phyloP scores from a whole-genome alignment of 2,113 vertebrate genomes.

The Crotalus horridus region DNA sequence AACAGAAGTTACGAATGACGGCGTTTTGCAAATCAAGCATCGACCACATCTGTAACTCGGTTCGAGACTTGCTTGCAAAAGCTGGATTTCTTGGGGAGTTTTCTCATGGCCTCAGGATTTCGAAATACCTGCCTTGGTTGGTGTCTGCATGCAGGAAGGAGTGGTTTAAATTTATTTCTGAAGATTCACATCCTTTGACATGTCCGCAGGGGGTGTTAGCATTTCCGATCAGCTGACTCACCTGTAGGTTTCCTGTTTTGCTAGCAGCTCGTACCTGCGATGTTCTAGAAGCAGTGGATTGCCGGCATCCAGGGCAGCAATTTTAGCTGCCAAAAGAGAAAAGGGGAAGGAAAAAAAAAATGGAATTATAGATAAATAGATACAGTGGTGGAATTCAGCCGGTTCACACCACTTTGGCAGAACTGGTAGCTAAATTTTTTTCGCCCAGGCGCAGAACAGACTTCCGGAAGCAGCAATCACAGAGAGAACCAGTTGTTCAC shows the following conservation, averaged over 20 bases:
- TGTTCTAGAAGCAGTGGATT: neutral
- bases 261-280: neutral
- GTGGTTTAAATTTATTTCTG: neutral
- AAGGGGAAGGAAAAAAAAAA: fast-evolving
- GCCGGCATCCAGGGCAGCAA: neutral
- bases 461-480: no score
- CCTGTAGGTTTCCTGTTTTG: neutral
- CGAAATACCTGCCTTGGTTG: neutral
- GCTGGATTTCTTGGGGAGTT: no score
- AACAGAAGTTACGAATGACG: neutral
- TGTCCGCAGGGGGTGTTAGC: neutral
- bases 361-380: neutral
- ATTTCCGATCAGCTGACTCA: neutral
- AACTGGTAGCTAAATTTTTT: no score
- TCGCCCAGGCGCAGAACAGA: no score
- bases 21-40: neutral
- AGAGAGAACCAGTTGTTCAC: no score
- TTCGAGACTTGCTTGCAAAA: neutral
- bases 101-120: neutral
- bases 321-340: neutral
- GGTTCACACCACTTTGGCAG: no score
- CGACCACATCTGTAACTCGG: neutral
- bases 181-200: neutral
- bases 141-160: neutral
- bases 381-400: no score